Evolutionary conservation across 2,888 invertebrate genomes (phyloP), one percentile per base, ranked within the genome.

Genomic region (Pegoplata infirma): DNA sequence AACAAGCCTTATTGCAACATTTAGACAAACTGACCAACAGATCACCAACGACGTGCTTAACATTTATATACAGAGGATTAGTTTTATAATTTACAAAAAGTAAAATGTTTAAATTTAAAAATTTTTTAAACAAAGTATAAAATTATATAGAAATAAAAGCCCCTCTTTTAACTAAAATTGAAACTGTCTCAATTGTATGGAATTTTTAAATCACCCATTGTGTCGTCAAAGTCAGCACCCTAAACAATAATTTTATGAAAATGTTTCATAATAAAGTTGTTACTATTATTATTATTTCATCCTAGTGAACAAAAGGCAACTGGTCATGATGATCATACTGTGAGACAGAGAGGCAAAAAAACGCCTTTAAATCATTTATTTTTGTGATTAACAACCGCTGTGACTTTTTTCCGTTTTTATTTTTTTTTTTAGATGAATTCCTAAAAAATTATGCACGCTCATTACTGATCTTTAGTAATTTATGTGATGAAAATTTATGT

Each of bases 381-480:
- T 79, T 51, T 72, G 67, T 75, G 75, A 79, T 79, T 79, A 79
- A 79, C 79, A 67, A 79, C 75, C 74, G 79, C 79, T 79, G 79
- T 79, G 75, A 79, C 63, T 63, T 49, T 47, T 32, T 72, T 49
- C 47, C 25, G 1, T 51, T 46, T 36, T 5, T 36, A 17, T 16
- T 25, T 8, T 36, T 66, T 40, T 16, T 67, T 19, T 14, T 23
- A 64, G 4, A 28, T 63, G 49, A 76, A 69, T 76, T 76, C 32
- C 56, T 64, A n/a, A n/a, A 69, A 69, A 69, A 76, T 76, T 79
- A 75, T 79, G 79, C 79, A 67, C 71, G 63, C 75, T 71, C 79
- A 67, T 75, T 75, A 71, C 53, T 17, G 46, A 55, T 44, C 25
- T 2, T 51, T 49, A 55, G n/a, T 32, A 40, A 36, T 21, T 61